Percentiles rank a stretch among this genome's conserved stretches.
phyloP scores from a whole-genome alignment of 2,113 vertebrate genomes.

The Phylloscopus trochilus region DNA sequence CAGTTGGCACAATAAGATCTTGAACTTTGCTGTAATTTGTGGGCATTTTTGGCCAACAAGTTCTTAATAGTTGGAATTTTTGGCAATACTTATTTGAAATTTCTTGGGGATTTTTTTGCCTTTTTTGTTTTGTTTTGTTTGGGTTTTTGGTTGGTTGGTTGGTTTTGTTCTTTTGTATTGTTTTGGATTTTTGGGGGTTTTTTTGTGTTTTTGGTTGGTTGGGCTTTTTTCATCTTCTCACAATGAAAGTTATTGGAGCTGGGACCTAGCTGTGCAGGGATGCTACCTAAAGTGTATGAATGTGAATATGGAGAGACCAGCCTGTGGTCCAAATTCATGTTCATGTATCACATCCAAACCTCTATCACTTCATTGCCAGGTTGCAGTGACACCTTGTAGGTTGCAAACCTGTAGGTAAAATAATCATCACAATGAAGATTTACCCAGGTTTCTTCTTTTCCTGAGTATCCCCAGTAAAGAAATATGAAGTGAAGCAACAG shows the following conservation, averaged over 20 bases:
- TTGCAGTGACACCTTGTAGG: neutral
- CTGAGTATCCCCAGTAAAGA: neutral
- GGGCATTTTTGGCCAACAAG: neutral
- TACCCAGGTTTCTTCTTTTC: neutral
- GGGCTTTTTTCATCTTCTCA: neutral
- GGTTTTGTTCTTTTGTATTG: neutral
- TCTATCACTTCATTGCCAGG: neutral
- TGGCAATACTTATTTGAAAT: neutral
- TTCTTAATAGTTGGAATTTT: neutral
- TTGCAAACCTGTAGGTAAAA: neutral
- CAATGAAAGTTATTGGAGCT: neutral
- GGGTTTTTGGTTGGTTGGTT: neutral
- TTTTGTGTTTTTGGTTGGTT: neutral
- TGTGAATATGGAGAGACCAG: neutral
- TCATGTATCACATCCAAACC: neutral
- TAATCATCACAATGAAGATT: neutral
- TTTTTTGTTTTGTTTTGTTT: neutral
- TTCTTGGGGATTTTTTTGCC: neutral
- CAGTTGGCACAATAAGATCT: neutral
- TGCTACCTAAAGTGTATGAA: neutral
- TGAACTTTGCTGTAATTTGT: neutral
- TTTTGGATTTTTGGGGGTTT: neutral
- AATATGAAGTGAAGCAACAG: neutral
- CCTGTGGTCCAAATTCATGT: neutral
- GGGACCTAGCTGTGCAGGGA: neutral